Conservation (phyloP, 2,888 invertebrate genomes). For the Drosophila mercatorum region DNA sequence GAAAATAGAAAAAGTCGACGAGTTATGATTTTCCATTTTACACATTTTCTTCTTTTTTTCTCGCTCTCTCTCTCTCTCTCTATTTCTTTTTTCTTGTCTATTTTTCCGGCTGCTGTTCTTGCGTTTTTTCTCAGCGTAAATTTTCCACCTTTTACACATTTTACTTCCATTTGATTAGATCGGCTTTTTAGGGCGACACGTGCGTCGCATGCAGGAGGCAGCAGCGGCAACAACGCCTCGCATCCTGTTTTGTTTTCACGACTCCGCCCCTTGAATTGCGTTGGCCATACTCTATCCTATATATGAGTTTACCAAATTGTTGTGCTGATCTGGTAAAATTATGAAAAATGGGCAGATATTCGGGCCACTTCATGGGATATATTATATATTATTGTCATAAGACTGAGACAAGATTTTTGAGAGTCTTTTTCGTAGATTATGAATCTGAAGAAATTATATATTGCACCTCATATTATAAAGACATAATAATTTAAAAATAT, state of each 20-base stretch:
- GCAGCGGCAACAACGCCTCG: constrained; percentile 52
- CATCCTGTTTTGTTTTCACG: constrained; percentile 75
- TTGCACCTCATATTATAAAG: no score
- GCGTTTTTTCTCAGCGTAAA: constrained; percentile 65
- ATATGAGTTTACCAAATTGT: no score
- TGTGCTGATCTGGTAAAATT: background rate
- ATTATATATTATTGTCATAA: background rate
- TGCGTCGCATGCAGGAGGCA: constrained; percentile 48
- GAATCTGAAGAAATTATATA: no score
- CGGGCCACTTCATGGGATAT: background rate
- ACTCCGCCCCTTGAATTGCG: constrained; percentile 37
- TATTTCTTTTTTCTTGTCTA: constrained; percentile 31
- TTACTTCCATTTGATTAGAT: constrained; percentile 83
- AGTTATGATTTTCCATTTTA: constrained; percentile 69
- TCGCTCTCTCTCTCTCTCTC: background rate
- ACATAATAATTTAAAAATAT: no score
- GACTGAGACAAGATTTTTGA: no score
- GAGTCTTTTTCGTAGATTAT: no score
- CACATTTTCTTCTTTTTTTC: constrained; percentile 49
- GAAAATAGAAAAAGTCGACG: constrained; percentile 51
- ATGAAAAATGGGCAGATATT: background rate
- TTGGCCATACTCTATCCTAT: constrained; percentile 39
- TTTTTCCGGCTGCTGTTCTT: constrained; percentile 54
- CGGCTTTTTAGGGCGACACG: constrained; percentile 75
- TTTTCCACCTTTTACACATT: constrained; percentile 82